A percentile compares a stretch with the other conserved stretches of the same genome.
Evolutionary conservation across 2,113 vertebrate genomes (phyloP).

Genomic region (Ia io): DNA sequence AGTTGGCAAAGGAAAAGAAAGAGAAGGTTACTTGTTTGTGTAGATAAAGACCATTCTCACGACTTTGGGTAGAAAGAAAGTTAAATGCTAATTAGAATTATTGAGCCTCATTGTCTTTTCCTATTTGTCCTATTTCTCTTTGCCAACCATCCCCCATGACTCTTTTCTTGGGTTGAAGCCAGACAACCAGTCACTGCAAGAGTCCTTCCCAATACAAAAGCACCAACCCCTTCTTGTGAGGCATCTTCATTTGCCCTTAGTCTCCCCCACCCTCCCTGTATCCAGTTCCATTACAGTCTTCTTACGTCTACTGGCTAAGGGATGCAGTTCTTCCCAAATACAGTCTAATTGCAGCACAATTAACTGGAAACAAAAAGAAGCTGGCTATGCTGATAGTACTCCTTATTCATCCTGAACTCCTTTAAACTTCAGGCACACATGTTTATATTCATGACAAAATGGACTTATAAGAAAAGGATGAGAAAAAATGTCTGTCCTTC

Average conservation of each 20-base stretch:
- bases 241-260: neutral
- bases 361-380: neutral
- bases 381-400: neutral
- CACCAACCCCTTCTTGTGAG: neutral
- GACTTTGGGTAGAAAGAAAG: neutral
- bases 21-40: neutral
- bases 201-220: neutral
- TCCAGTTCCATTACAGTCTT: neutral
- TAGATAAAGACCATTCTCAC: neutral
- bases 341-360: neutral
- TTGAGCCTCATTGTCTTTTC: neutral
- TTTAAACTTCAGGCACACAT: neutral
- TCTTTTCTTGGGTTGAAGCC: neutral
- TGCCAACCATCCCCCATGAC: neutral
- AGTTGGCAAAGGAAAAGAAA: neutral
- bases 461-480: neutral
- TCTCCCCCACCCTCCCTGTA: neutral
- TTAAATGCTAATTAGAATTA: neutral
- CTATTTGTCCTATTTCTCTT: neutral
- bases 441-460: neutral
- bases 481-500: neutral
- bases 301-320: neutral
- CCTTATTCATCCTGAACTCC: neutral
- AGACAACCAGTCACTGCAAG: neutral
- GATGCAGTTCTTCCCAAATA: neutral